These are phyloP conservation scores for Cantharis rustica DNA, from an alignment of 2,888 invertebrate genomes.

Conservation along the genomic window DNA sequence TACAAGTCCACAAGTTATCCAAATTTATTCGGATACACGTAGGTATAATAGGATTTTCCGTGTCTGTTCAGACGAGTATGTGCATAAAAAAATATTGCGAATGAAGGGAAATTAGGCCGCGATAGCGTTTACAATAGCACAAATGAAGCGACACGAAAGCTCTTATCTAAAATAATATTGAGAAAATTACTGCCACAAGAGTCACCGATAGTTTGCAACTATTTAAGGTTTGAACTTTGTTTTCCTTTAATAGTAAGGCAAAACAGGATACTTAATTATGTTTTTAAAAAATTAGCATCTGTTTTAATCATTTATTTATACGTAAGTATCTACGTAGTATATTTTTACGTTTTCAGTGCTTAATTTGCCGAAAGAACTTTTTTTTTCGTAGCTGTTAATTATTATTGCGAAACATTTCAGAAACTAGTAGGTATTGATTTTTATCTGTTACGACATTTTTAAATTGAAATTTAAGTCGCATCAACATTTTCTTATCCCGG, in stretches of 20 bases:
- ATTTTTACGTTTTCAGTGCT: neutral
- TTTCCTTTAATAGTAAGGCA: neutral
- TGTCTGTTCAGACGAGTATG: constrained; percentile 12
- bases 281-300: neutral
- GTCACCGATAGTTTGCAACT: neutral
- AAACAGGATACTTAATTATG: neutral
- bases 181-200: constrained; percentile 10
- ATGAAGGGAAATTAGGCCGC: constrained; percentile 7
- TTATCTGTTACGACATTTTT: too few relatives aligned
- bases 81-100: constrained; percentile 18
- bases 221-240: constrained; percentile 9
- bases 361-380: neutral
- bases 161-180: constrained; percentile 14
- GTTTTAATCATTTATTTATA: too few relatives aligned
- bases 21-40: constrained; percentile 34
- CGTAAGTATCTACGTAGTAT: too few relatives aligned
- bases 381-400: neutral
- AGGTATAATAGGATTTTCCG: constrained; percentile 5
- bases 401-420: neutral
- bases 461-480: too few relatives aligned
- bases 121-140: constrained; percentile 13
- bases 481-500: too few relatives aligned
- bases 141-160: constrained; percentile 13
- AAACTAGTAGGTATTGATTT: too few relatives aligned
- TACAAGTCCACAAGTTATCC: constrained; percentile 20